These are phyloP conservation scores for Lagopus muta DNA, from an alignment of 2,113 vertebrate species.

Conservation along the genomic window DNA sequence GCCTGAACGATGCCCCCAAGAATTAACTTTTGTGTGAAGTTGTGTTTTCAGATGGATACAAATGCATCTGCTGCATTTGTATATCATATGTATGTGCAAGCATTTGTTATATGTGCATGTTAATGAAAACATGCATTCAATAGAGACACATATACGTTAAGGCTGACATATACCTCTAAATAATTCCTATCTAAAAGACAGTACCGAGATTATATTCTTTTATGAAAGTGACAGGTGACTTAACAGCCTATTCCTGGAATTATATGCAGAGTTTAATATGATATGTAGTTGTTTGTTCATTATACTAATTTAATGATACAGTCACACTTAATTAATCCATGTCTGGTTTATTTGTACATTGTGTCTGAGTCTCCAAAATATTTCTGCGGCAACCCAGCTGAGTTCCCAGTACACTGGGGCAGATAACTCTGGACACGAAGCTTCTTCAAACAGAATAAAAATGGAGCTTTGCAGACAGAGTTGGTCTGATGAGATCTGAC, in stretches of 20 bases:
- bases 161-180: background rate
- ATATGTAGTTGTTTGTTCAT: conserved; percentile 76
- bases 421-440: conserved; percentile 16
- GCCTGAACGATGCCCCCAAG: background rate
- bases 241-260: conserved; percentile 56
- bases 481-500: conserved; percentile 39
- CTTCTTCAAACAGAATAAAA: conserved; percentile 44
- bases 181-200: conserved; percentile 3
- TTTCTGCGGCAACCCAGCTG: conserved; percentile 39
- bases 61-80: background rate
- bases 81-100: background rate
- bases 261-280: conserved; percentile 61
- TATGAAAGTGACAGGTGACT: conserved; percentile 49
- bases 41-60: background rate
- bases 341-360: conserved; percentile 73
- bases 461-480: background rate
- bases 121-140: background rate
- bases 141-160: background rate
- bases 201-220: background rate
- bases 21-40: background rate
- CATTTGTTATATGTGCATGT: background rate
- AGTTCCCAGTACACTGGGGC: background rate
- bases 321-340: conserved; percentile 81
- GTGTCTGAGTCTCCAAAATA: conserved; percentile 68
- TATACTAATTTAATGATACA: conserved; percentile 77